These are phyloP conservation scores for Bombus turneri DNA, from an alignment of 1,140 invertebrate species.

Conservation along the genomic window DNA sequence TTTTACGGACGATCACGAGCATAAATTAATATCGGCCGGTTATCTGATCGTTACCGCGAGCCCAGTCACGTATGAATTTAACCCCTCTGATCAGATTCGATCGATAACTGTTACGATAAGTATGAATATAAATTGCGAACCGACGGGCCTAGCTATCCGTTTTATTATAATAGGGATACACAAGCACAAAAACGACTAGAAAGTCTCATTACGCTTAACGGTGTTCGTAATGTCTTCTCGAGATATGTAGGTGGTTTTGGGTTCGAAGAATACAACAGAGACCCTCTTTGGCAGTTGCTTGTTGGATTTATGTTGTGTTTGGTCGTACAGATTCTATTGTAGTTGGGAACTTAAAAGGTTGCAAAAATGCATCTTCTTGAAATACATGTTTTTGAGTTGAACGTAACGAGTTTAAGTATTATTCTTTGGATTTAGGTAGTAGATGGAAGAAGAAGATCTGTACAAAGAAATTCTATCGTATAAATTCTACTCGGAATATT, in stretches of 20 bases:
- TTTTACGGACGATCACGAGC: constrained; percentile 43
- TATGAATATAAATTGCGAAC: constrained; percentile 47
- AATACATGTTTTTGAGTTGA: too few species aligned
- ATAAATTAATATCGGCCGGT: constrained; percentile 52
- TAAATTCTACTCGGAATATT: too few species aligned
- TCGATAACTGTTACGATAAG: constrained; percentile 46
- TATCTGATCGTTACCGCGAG: constrained; percentile 41
- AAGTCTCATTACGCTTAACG: constrained; percentile 27
- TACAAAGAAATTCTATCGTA: too few species aligned
- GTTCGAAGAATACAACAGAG: too few species aligned
- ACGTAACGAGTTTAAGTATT: too few species aligned
- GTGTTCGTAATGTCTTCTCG: not conserved
- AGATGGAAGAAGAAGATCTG: too few species aligned
- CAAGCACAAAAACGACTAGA: not conserved
- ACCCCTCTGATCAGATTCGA: constrained; percentile 40
- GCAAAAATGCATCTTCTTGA: too few species aligned
- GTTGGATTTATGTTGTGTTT: too few species aligned
- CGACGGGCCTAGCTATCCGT: not conserved
- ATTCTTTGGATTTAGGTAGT: too few species aligned
- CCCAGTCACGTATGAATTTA: constrained; percentile 49
- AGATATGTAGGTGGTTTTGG: not conserved
- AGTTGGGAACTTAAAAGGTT: too few species aligned
- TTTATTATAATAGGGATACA: constrained; percentile 33
- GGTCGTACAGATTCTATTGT: too few species aligned
- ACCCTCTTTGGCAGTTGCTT: too few species aligned